phyloP scores from a whole-genome alignment of 2,113 vertebrate genomes.

The Tringa solitaria region DNA sequence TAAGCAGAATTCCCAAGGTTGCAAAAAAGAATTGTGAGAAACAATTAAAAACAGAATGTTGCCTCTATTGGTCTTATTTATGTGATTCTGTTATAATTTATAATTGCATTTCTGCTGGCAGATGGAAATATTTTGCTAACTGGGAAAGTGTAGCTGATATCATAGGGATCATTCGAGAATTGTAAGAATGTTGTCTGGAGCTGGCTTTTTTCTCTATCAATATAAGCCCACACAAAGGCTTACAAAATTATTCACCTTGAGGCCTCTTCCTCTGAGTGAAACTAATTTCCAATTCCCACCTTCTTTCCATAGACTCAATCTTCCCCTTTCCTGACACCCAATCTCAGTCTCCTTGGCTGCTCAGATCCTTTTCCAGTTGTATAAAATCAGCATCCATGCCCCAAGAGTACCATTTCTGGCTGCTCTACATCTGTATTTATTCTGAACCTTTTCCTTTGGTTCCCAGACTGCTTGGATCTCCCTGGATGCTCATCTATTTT shows the following conservation, averaged over 20 bases:
- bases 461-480: constrained; percentile 21
- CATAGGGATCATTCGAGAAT: background rate
- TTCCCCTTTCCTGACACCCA: background rate
- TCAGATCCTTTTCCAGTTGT: background rate
- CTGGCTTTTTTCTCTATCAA: background rate
- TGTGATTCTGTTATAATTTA: background rate
- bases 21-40: background rate
- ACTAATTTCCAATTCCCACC: background rate
- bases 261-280: background rate
- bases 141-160: background rate
- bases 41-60: background rate
- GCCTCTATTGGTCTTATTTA: background rate
- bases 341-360: background rate
- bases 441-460: constrained; percentile 39
- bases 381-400: background rate
- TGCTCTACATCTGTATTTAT: background rate
- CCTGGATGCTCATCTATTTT: background rate
- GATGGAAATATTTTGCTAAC: background rate
- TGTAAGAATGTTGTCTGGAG: background rate
- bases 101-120: background rate
- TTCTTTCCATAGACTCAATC: background rate
- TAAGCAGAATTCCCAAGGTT: background rate
- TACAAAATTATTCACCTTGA: background rate
- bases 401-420: background rate
- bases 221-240: background rate